Conservation (phyloP, 2,113 vertebrate genomes). For the Nipponia nippon region DNA sequence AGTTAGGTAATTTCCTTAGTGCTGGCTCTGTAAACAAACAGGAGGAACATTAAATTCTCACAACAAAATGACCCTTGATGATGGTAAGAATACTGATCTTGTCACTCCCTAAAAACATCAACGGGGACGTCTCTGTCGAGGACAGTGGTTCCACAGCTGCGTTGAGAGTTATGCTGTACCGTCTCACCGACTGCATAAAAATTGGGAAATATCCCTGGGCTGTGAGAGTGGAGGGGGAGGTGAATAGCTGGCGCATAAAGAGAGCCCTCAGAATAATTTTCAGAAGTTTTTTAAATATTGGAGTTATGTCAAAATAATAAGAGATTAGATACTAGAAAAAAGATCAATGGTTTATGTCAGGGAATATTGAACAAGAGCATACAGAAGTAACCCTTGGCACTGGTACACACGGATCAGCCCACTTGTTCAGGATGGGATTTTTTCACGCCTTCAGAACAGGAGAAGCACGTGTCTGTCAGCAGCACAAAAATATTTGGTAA, state of each 20-base stretch:
- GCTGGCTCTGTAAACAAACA: neutral
- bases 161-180: neutral
- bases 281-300: neutral
- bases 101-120: neutral
- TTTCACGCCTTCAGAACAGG: neutral
- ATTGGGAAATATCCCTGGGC: neutral
- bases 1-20: neutral
- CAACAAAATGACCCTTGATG: neutral
- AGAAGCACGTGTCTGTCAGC: neutral
- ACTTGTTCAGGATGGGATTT: neutral
- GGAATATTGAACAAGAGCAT: neutral
- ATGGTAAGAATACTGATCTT: neutral
- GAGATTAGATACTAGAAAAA: neutral
- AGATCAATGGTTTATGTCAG: neutral
- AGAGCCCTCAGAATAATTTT: neutral
- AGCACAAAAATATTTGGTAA: neutral
- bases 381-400: neutral
- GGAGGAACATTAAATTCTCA: neutral
- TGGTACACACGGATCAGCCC: neutral
- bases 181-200: neutral
- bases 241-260: neutral
- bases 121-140: accelerated
- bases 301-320: neutral
- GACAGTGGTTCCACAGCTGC: neutral
- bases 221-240: neutral